These are phyloP conservation scores for Hafferia zeledoni DNA, from an alignment of 2,797 vertebrate genomes.

Conservation along the genomic window DNA sequence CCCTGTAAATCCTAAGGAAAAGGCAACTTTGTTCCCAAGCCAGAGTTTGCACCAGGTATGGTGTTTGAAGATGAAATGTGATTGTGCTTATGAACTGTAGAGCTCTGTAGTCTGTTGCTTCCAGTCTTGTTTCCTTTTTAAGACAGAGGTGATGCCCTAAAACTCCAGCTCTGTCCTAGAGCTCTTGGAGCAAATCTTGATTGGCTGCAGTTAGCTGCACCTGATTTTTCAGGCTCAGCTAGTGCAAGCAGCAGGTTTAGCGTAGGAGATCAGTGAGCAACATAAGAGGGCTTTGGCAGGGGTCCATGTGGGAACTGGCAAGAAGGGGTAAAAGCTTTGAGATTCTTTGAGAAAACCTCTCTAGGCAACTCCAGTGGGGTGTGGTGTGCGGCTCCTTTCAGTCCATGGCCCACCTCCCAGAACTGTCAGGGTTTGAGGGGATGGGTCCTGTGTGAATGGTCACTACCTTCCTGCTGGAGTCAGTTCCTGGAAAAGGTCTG, in stretches of 20 bases:
- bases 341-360: background rate
- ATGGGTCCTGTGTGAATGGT: background rate
- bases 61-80: background rate
- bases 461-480: background rate
- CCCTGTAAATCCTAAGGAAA: background rate
- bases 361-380: background rate
- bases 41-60: background rate
- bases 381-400: background rate
- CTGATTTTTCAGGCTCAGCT: background rate
- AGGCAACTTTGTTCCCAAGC: background rate
- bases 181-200: background rate
- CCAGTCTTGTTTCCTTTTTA: background rate
- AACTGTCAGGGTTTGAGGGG: background rate
- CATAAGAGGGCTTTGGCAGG: background rate
- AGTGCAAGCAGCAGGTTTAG: background rate
- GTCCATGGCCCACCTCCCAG: background rate
- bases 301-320: background rate
- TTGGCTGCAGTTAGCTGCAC: background rate
- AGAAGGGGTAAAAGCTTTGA: background rate
- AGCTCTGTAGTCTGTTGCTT: background rate
- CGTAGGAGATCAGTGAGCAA: background rate
- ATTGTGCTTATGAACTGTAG: background rate
- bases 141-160: background rate
- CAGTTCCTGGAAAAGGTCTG: background rate
- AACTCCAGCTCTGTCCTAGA: background rate